Base-by-base conservation (phyloP, 2,888 invertebrate genomes). In the Sarcophaga carnaria region DNA sequence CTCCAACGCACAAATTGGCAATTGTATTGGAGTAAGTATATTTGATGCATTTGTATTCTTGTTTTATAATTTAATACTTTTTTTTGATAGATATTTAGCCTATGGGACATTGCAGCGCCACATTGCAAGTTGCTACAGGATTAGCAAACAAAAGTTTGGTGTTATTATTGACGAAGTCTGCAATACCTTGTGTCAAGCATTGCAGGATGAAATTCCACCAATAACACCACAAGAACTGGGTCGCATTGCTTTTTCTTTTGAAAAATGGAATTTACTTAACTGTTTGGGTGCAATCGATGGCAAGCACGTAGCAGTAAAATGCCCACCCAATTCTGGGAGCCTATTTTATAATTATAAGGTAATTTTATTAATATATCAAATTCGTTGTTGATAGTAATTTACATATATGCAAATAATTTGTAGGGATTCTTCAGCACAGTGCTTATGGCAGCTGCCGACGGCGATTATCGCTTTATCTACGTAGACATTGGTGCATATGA, bases 341-440 rank as follows among this genome's bases (percentile, higher is more conserved):
- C 49, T 70, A 49, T 70, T 49, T 70, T 70, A 70, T 70, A 70
- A 70, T 25, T 49, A 70, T 49, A 70, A 70, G 49, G 25, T 25
- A 25, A 25, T 25, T 25, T 25, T 25, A 25, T 25, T 25, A 25
- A 25, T 25, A 25, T 25, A 3, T 25, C 25, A 25, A 25, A 25
- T 25, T 25, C 25, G 25, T 25, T 25, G 25, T 25, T 25, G 25
- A 25, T 25, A 25, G 25, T 25, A 25, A 25, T 25, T 25, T 25
- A 25, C 25, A 3, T 25, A 25, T 20, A 20, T 20, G 25, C 25
- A 25, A 25, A 25, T 25, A 25, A 25, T 25, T 25, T 25, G 25
- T 25, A 25, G 25, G 3, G 25, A 25, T 25, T 25, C 25, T 25
- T 37, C 66, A 66, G 6, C 37, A 17, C 37, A 66, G 17, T 11